Evolutionary conservation across 92 coral and sea anemone genomes (phyloP), one percentile per base, ranked within the genome.

Genomic region (Phymanthus crucifer): DNA sequence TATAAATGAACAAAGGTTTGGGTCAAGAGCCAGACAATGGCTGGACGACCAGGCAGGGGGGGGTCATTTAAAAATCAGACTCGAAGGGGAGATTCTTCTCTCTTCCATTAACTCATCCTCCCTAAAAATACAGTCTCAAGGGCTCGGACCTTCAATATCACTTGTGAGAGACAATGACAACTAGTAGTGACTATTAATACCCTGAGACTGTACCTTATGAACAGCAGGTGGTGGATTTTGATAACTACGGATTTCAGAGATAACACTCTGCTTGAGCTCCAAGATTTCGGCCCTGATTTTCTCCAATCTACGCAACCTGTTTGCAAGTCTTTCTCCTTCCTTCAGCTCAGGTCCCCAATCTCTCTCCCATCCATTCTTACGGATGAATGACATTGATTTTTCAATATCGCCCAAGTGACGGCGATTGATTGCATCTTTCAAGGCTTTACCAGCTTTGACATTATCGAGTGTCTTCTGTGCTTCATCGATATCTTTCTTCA

Each of bases 201-300:
- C 16, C 2, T n/a, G 64, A 33, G 66, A 79, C 76, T n/a, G 13
- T 45, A 92, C 97, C 97, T 85, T 92, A 40, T 95, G 99, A 5
- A 95, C 99, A 45, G 97, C 97, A 31, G 92, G 92, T n/a, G 99
- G 97, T 0, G 99, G 99, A 57, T 92, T 95, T 40, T 81, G 87
- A 73, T 95, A 95, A 66, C 97, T 92, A 54, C 99, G 87, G 65
- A 95, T 95, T 80, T 95, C 99, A 26, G 96, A 90, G 46, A 95
- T 95, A 13, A 94, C 94, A 86, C 99, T 95, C 77, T 95, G 99
- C 71, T 95, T 95, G 1, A 95, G 88, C 77, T 95, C 99, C 46
- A 95, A 86, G 43, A 95, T 95, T 76, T 95, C 99, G 33, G 97
- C 92, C 46, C 90, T 87, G 40, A 95, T 80, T 79, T 83, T 91